Evolutionary conservation across 2,888 invertebrate genomes (phyloP).

Genomic region (Galerucella calmariensis): DNA sequence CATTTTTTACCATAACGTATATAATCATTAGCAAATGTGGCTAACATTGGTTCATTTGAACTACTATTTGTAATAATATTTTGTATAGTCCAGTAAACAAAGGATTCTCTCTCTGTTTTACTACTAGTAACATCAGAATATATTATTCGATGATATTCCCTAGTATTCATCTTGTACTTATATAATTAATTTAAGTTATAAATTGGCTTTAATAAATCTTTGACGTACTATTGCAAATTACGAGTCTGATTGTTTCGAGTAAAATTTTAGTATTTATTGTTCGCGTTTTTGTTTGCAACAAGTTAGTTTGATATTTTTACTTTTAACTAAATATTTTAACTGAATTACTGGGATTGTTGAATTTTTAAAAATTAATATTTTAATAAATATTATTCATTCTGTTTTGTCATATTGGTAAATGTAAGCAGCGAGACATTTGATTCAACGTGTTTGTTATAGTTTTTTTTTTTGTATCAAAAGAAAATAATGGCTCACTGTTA

Average conservation of each 20-base stretch:
- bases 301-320: background rate
- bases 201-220: conserved; percentile 20
- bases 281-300: background rate
- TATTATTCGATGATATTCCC: conserved; percentile 3
- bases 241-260: conserved; percentile 22
- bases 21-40: too few species aligned
- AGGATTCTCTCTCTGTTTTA: background rate
- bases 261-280: conserved; percentile 12
- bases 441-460: too few species aligned
- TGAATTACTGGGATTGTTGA: conserved; percentile 16
- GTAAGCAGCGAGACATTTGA: too few species aligned
- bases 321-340: conserved; percentile 12
- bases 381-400: background rate
- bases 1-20: background rate
- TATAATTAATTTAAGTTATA: conserved; percentile 5
- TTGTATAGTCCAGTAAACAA: too few species aligned
- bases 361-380: conserved; percentile 14
- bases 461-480: too few species aligned
- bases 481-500: too few species aligned
- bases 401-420: background rate
- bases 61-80: background rate
- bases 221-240: conserved; percentile 8
- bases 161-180: conserved; percentile 18
- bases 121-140: background rate
- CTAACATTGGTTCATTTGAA: background rate